phyloP scores from a whole-genome alignment of 2,113 vertebrate genomes.

The Mesoclemmys tuberculata region DNA sequence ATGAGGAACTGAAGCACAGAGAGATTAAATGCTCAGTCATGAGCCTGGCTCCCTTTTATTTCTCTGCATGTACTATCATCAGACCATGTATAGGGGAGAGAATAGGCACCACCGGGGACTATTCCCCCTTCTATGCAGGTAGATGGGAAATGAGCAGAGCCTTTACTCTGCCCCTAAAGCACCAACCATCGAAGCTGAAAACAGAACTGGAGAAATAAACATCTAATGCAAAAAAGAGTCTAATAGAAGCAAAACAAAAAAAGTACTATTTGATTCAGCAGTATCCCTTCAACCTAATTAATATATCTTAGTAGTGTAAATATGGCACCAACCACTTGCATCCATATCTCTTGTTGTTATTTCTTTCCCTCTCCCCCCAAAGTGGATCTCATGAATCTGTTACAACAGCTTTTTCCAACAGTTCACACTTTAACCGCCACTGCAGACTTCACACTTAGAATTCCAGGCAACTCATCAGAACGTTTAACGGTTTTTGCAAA shows the following conservation, averaged over 20 bases:
- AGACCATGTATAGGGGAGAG: not conserved
- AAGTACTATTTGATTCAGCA: not conserved
- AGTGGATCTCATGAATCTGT: not conserved
- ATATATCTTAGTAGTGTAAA: not conserved
- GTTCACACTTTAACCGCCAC: not conserved
- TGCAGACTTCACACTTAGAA: conserved; percentile 19
- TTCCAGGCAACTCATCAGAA: not conserved
- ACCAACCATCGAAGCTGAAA: not conserved
- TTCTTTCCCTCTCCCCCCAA: not conserved
- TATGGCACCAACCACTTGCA: not conserved
- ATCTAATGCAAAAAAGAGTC: not conserved
- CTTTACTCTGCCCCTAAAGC: not conserved
- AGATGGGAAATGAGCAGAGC: rapidly evolving
- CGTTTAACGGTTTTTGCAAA: not conserved
- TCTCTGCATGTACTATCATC: not conserved
- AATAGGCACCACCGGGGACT: not conserved
- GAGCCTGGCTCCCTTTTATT: not conserved
- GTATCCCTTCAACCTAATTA: not conserved
- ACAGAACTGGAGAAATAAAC: not conserved
- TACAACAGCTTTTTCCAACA: conserved; percentile 5
- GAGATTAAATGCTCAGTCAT: not conserved
- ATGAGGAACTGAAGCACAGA: not conserved
- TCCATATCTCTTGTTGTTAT: not conserved
- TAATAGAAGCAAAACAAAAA: not conserved
- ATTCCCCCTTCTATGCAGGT: not conserved